Conservation (phyloP, 2,888 invertebrate genomes). For the Parapristionchus giblindavisi region DNA sequence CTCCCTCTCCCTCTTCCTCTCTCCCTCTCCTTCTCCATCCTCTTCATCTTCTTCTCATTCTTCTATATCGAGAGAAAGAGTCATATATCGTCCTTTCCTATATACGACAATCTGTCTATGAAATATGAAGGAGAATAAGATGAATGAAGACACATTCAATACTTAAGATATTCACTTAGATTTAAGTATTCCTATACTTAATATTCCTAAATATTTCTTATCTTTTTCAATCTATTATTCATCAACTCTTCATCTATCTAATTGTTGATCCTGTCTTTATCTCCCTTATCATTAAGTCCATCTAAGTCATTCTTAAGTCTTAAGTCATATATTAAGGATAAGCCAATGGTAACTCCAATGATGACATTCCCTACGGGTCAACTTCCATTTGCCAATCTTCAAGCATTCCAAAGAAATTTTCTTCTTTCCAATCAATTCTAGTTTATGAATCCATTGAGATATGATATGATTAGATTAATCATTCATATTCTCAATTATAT, state of each 20-base stretch:
- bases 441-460: constrained; percentile 12
- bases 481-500: not conserved
- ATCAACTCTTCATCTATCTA: not conserved
- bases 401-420: constrained; percentile 48
- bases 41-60: not conserved
- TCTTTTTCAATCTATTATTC: not conserved
- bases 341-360: constrained; percentile 56
- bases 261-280: not conserved
- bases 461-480: not conserved
- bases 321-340: constrained; percentile 49
- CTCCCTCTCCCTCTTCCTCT: not conserved
- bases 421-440: constrained; percentile 55
- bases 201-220: too few species aligned
- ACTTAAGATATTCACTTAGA: too few species aligned
- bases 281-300: not conserved
- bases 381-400: constrained; percentile 52
- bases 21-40: not conserved
- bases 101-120: not conserved
- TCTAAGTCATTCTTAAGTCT: not conserved
- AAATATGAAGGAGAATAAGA: not conserved
- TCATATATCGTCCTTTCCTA: not conserved
- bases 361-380: constrained; percentile 55
- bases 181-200: too few species aligned
- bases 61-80: not conserved
- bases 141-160: too few species aligned